Evolutionary conservation across 2,113 vertebrate genomes (phyloP).

Genomic region (Microcebus griseorufus): DNA sequence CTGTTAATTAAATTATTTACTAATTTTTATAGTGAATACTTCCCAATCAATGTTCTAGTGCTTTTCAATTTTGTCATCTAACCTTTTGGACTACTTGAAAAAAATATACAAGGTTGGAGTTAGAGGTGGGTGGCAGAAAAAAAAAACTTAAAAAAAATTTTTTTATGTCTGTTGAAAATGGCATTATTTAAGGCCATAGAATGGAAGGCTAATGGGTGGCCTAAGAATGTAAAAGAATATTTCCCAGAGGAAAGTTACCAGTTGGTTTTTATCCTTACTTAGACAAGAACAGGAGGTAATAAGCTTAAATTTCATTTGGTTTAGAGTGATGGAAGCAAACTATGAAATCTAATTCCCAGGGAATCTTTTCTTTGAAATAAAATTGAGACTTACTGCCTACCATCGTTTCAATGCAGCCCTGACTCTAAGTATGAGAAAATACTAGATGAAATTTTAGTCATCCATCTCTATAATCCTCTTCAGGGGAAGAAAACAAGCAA

Average conservation of each 20-base stretch:
- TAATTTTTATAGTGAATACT: slow-evolving; percentile 18
- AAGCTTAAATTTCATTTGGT: slow-evolving; percentile 71
- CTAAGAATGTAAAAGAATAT: slow-evolving; percentile 52
- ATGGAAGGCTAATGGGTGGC: slow-evolving; percentile 4
- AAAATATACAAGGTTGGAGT: not conserved
- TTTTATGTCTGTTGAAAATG: slow-evolving; percentile 47
- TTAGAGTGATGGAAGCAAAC: slow-evolving; percentile 63
- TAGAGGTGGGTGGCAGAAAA: not conserved
- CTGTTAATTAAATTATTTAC: not conserved
- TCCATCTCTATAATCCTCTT: slow-evolving; percentile 61
- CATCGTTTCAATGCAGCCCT: not conserved
- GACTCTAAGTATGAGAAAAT: slow-evolving; percentile 56
- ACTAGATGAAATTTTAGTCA: slow-evolving; percentile 24
- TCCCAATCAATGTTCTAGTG: not conserved
- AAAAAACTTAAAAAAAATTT: slow-evolving; percentile 30
- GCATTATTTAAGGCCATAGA: slow-evolving; percentile 33
- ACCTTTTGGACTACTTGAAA: not conserved
- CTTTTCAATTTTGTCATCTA: not conserved
- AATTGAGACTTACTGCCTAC: slow-evolving; percentile 37
- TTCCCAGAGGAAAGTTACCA: slow-evolving; percentile 67
- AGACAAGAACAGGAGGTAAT: slow-evolving; percentile 67
- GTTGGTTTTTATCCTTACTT: slow-evolving; percentile 71
- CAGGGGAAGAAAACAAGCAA: slow-evolving; percentile 56
- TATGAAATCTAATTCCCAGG: slow-evolving; percentile 76
- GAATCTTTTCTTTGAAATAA: slow-evolving; percentile 66